Evolutionary conservation across 2,113 vertebrate species (phyloP).

Genomic region (Rissa tridactyla): DNA sequence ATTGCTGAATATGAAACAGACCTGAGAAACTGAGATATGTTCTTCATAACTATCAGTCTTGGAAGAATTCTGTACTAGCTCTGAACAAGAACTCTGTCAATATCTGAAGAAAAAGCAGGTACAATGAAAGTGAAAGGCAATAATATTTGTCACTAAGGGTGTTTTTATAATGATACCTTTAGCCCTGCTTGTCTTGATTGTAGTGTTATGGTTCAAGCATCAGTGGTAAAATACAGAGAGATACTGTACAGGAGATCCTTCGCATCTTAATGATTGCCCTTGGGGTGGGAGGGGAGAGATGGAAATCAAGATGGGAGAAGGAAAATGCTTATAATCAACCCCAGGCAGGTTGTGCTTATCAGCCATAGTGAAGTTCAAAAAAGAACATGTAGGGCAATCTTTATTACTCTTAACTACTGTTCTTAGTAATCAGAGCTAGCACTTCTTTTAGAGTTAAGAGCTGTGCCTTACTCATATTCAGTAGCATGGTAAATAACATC

Average conservation of each 20-base stretch:
- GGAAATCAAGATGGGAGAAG: background rate
- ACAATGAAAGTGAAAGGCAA: background rate
- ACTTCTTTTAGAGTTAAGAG: background rate
- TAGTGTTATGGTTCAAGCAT: background rate
- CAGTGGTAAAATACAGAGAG: background rate
- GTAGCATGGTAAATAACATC: background rate
- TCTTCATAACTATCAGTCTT: background rate
- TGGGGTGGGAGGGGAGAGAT: background rate
- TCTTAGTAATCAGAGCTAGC: background rate
- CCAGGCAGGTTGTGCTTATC: background rate
- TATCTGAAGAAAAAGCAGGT: background rate
- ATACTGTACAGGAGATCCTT: background rate
- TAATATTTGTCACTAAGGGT: background rate
- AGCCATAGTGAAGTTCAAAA: background rate
- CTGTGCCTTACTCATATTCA: background rate
- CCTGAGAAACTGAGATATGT: background rate
- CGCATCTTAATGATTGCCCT: background rate
- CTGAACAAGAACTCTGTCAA: background rate
- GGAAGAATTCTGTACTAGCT: background rate
- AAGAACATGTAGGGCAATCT: background rate
- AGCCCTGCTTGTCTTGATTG: background rate
- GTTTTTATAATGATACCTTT: background rate
- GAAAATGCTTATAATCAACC: background rate
- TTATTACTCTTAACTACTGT: background rate
- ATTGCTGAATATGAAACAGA: background rate